These are phyloP conservation scores for Colletes gigas DNA, from an alignment of 1,140 invertebrate genomes.

Conservation along the genomic window DNA sequence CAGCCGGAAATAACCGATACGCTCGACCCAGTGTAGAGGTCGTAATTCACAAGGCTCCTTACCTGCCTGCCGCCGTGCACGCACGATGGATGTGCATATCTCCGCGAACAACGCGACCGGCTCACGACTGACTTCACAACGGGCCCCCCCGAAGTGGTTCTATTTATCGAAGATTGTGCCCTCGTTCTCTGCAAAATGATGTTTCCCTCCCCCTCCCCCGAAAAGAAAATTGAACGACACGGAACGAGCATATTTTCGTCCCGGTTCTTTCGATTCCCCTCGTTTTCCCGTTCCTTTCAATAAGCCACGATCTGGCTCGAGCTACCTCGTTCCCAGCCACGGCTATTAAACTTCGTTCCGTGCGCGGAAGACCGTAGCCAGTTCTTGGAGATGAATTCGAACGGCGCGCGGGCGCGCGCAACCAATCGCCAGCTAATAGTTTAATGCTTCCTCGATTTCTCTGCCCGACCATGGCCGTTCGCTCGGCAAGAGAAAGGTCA, in stretches of 20 bases:
- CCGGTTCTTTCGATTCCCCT: neutral
- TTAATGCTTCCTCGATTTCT: slow-evolving; percentile 65
- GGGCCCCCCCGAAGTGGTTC: neutral
- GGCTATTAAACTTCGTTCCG: slow-evolving; percentile 30
- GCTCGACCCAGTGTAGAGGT: slow-evolving; percentile 23
- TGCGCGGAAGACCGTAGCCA: slow-evolving; percentile 37
- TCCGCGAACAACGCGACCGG: neutral
- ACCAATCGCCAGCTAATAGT: slow-evolving; percentile 62
- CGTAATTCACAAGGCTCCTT: slow-evolving; percentile 30
- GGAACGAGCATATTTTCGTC: slow-evolving; percentile 22
- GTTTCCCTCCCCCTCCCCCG: neutral
- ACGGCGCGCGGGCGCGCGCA: slow-evolving; percentile 15
- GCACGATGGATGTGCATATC: neutral
- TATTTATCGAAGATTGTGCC: neutral
- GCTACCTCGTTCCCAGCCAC: neutral
- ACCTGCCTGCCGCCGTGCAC: neutral
- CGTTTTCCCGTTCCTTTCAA: neutral
- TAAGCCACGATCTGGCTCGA: neutral
- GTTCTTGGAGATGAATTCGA: slow-evolving; percentile 49
- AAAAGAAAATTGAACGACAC: slow-evolving; percentile 33
- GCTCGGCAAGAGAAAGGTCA: slow-evolving; percentile 38
- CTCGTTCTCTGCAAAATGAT: neutral
- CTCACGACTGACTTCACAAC: neutral
- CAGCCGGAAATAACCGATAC: slow-evolving; percentile 47
- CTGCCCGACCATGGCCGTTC: slow-evolving; percentile 41